These are phyloP conservation scores for Lipotes vexillifer DNA, from an alignment of 2,113 vertebrate species.

Conservation along the genomic window DNA sequence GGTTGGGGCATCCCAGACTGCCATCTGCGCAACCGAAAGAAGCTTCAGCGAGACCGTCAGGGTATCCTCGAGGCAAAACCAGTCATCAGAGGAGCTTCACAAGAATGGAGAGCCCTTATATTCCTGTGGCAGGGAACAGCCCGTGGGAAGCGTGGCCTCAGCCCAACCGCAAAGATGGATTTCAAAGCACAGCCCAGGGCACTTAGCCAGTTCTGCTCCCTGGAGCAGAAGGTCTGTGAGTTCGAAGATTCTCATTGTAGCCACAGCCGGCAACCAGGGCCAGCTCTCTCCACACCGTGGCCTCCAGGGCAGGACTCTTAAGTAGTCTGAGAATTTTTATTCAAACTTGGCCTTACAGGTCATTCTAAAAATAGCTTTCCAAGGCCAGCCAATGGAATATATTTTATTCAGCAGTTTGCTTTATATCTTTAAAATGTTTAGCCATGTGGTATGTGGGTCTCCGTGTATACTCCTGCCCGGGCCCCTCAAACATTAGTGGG, in stretches of 20 bases:
- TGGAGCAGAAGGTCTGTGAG: neutral
- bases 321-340: neutral
- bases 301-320: neutral
- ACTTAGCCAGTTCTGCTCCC: neutral
- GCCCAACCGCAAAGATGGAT: neutral
- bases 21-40: neutral
- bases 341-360: neutral
- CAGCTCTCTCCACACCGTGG: neutral
- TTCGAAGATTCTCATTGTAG: neutral
- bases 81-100: neutral
- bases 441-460: neutral
- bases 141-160: neutral
- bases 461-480: neutral
- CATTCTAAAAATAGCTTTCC: slow-evolving; percentile 2
- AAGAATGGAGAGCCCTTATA: neutral
- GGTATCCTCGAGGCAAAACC: neutral
- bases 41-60: neutral
- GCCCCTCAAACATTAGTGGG: neutral
- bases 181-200: neutral
- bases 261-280: neutral
- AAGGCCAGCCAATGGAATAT: neutral
- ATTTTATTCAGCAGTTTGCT: neutral
- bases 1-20: neutral
- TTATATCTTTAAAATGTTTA: neutral
- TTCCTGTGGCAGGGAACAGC: neutral